Percentiles rank a stretch among this genome's conserved stretches.
These are phyloP conservation scores for Falco biarmicus DNA, from an alignment of 2,797 vertebrate species.

Conservation along the genomic window DNA sequence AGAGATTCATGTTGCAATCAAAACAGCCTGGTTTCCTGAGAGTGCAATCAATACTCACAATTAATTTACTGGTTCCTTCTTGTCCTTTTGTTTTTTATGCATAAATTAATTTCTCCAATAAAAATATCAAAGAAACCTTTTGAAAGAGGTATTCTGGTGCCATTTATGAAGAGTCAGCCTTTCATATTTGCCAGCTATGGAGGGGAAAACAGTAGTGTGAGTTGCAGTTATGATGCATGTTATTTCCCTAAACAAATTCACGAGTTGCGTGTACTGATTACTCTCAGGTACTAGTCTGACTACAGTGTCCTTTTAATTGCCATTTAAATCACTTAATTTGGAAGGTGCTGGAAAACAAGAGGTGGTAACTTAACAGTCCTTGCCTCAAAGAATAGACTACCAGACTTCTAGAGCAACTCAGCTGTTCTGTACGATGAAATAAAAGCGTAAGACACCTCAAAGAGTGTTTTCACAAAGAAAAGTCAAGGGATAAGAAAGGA, in stretches of 20 bases:
- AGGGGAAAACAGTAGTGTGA: neutral
- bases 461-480: constrained; percentile 43
- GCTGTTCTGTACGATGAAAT: neutral
- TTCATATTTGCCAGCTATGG: neutral
- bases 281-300: neutral
- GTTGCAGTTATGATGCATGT: neutral
- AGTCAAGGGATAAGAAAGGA: neutral
- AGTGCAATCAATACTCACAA: neutral
- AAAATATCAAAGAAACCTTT: neutral
- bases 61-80: neutral
- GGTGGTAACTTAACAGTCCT: neutral
- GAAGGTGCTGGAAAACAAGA: neutral
- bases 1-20: neutral
- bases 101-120: neutral
- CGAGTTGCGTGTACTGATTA: neutral
- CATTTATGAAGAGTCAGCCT: neutral
- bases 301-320: neutral
- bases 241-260: neutral
- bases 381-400: no score
- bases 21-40: neutral
- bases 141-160: neutral
- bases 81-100: no score
- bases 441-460: constrained; percentile 5
- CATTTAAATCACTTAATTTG: neutral
- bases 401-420: neutral